phyloP scores from a whole-genome alignment of 2,113 vertebrate species.

The Brachyhypopomus occidentalis region DNA sequence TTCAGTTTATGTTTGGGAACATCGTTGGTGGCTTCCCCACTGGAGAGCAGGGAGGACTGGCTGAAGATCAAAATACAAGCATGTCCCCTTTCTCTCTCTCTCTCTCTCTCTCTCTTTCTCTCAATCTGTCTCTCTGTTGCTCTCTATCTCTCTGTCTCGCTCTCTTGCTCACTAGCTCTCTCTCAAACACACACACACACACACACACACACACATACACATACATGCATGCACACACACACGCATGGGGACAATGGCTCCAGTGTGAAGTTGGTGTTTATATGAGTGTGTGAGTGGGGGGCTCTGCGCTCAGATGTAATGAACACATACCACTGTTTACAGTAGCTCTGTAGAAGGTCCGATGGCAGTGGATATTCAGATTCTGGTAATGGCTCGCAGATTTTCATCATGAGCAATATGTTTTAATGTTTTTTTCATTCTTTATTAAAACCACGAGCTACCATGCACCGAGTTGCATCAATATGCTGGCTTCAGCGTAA shows the following conservation, averaged over 20 bases:
- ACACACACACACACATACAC: constrained; percentile 3
- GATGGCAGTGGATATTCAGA: constrained; percentile 29
- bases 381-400: constrained; percentile 33
- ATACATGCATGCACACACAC: neutral
- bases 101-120: neutral
- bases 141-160: neutral
- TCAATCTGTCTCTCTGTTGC: no score
- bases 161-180: neutral
- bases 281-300: constrained; percentile 12
- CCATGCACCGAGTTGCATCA: neutral
- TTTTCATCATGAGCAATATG: constrained; percentile 1
- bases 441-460: constrained; percentile 36
- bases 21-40: constrained; percentile 30
- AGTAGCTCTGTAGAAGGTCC: constrained; percentile 17
- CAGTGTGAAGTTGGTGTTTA: constrained; percentile 14
- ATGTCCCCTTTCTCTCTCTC: neutral
- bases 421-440: neutral
- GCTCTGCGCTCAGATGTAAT: neutral
- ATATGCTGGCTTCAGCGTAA: neutral
- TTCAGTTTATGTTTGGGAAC: constrained; percentile 52
- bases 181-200: constrained; percentile 1
- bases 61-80: constrained; percentile 16
- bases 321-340: constrained; percentile 26
- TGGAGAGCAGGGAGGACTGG: constrained; percentile 21
- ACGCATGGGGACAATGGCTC: constrained; percentile 14